Percentiles rank a stretch among this genome's conserved stretches.
Evolutionary conservation across 2,797 vertebrate genomes (phyloP).

Genomic region (Philypnodon macrostomus): DNA sequence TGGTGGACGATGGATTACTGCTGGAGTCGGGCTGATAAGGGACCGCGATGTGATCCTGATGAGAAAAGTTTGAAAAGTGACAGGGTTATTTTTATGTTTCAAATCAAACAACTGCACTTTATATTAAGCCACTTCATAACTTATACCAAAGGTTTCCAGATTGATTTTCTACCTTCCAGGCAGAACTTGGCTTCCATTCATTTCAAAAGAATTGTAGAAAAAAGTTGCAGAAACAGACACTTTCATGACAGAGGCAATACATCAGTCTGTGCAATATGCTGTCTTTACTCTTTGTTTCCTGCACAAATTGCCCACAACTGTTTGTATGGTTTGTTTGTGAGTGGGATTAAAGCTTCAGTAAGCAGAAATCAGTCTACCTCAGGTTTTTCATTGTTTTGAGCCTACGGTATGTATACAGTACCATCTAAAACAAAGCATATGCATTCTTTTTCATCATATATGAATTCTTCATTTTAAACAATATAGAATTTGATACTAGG

Average conservation of each 20-base stretch:
- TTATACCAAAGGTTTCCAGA: constrained; percentile 17
- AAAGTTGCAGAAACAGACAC: constrained; percentile 27
- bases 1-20: constrained; percentile 98
- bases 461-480: too few relatives aligned
- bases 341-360: constrained; percentile 3
- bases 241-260: constrained; percentile 32
- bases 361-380: constrained; percentile 1
- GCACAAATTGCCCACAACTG: constrained; percentile 9
- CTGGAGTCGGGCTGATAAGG: constrained; percentile 98
- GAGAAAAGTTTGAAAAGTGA: constrained; percentile 20
- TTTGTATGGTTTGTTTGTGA: constrained; percentile 13
- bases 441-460: too few relatives aligned
- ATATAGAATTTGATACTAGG: too few relatives aligned
- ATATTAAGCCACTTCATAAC: constrained; percentile 15
- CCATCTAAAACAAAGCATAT: not conserved
- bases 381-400: not conserved
- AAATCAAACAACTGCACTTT: constrained; percentile 9
- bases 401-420: not conserved
- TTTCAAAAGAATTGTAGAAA: constrained; percentile 31
- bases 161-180: constrained; percentile 46
- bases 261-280: constrained; percentile 42
- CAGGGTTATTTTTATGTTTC: not conserved
- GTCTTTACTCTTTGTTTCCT: constrained; percentile 20
- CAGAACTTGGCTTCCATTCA: constrained; percentile 38
- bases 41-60: constrained; percentile 95